These are phyloP conservation scores for Malacosoma neustria DNA, from an alignment of 2,888 invertebrate genomes.

Conservation along the genomic window DNA sequence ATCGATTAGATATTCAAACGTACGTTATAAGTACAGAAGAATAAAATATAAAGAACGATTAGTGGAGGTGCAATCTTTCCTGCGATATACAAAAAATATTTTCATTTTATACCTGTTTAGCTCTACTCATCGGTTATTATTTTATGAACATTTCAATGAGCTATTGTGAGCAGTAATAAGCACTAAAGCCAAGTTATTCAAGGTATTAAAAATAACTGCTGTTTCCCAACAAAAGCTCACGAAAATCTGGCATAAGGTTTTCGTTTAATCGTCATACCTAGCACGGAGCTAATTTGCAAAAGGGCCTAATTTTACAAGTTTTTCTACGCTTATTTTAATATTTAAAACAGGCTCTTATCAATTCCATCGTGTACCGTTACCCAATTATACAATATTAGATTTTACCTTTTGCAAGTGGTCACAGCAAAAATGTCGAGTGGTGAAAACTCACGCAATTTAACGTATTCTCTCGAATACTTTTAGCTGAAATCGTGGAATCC, in stretches of 20 bases:
- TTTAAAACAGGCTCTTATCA: conserved; percentile 10
- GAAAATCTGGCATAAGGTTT: background rate
- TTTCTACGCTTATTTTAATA: conserved; percentile 7
- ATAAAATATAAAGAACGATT: too few species aligned
- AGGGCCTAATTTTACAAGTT: background rate
- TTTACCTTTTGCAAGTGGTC: conserved; percentile 13
- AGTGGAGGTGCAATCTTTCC: too few species aligned
- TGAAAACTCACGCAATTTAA: conserved; percentile 28
- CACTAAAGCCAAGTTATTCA: background rate
- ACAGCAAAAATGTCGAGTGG: conserved; percentile 21
- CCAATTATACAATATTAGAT: conserved; percentile 21
- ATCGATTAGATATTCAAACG: too few species aligned
- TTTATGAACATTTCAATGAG: background rate
- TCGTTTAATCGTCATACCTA: background rate
- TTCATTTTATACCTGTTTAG: too few species aligned
- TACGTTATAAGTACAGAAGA: too few species aligned
- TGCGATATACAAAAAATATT: too few species aligned
- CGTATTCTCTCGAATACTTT: conserved; percentile 21
- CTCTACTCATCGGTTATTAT: background rate
- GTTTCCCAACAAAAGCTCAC: background rate
- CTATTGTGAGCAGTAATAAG: background rate
- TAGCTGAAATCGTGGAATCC: conserved; percentile 9
- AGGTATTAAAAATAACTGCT: background rate
- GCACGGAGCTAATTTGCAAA: background rate
- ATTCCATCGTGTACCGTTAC: conserved; percentile 19